These are phyloP conservation scores for Cryptotis parvus DNA, from an alignment of 2,113 vertebrate species.

Conservation along the genomic window DNA sequence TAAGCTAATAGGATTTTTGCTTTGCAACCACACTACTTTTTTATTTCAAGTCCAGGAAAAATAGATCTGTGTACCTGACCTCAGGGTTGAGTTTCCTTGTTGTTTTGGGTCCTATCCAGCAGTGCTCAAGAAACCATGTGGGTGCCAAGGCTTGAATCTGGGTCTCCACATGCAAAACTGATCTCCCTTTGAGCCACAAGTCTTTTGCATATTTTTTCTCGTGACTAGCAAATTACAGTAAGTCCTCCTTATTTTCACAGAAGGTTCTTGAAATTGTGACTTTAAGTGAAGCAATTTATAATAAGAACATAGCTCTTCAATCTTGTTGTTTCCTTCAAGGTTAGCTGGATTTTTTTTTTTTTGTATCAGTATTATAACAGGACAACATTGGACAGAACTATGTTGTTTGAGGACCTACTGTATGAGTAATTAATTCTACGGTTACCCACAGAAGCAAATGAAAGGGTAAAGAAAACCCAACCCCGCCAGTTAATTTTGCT, in stretches of 20 bases:
- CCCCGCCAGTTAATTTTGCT: neutral
- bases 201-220: neutral
- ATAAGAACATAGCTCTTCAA: neutral
- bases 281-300: neutral
- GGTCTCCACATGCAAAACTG: no score
- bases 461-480: neutral
- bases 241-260: neutral
- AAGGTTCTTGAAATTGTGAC: neutral
- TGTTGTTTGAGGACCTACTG: neutral
- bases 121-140: no score
- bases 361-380: neutral
- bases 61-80: neutral
- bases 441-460: neutral
- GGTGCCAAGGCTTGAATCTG: no score
- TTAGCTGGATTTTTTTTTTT: neutral
- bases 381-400: neutral
- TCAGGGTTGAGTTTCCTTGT: neutral
- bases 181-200: no score
- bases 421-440: neutral
- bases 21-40: neutral
- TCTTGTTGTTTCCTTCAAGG: neutral
- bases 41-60: slow-evolving; percentile 32
- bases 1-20: neutral
- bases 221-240: neutral
- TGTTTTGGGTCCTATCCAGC: no score